Conservation (phyloP, 2,888 invertebrate species). For the Perizoma affinitatum region DNA sequence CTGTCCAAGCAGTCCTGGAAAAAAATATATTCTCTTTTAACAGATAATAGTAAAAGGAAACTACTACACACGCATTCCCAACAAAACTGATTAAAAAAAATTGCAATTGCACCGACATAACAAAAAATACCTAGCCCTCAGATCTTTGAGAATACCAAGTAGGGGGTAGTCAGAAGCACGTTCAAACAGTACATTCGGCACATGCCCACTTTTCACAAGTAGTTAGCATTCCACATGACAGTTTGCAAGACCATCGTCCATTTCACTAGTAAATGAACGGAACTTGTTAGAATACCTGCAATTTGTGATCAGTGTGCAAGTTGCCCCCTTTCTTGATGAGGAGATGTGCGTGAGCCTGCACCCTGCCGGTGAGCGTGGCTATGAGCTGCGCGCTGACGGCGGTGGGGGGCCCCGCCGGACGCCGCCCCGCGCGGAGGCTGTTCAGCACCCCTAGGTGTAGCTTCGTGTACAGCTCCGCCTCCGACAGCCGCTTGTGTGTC, state of each 20-base stretch:
- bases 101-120: too few species aligned
- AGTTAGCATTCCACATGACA: too few species aligned
- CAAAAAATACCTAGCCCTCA: too few species aligned
- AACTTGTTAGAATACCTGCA: constrained; percentile 58
- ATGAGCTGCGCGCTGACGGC: constrained; percentile 87
- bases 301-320: constrained; percentile 64
- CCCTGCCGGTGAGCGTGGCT: constrained; percentile 71
- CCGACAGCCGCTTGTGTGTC: constrained; percentile 51
- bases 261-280: too few species aligned
- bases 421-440: constrained; percentile 83
- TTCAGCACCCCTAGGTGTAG: constrained; percentile 88
- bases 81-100: too few species aligned
- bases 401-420: constrained; percentile 79
- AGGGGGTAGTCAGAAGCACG: too few species aligned
- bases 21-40: not conserved
- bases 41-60: too few species aligned
- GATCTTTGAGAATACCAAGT: too few species aligned
- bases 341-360: constrained; percentile 72
- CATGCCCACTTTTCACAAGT: too few species aligned
- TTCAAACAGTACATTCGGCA: too few species aligned
- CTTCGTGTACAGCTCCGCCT: constrained; percentile 83
- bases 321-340: constrained; percentile 62
- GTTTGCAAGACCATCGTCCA: too few species aligned
- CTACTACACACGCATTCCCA: too few species aligned
- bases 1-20: constrained; percentile 88